Conservation (phyloP, 2,113 vertebrate genomes). For the Coracopsis vasa region DNA sequence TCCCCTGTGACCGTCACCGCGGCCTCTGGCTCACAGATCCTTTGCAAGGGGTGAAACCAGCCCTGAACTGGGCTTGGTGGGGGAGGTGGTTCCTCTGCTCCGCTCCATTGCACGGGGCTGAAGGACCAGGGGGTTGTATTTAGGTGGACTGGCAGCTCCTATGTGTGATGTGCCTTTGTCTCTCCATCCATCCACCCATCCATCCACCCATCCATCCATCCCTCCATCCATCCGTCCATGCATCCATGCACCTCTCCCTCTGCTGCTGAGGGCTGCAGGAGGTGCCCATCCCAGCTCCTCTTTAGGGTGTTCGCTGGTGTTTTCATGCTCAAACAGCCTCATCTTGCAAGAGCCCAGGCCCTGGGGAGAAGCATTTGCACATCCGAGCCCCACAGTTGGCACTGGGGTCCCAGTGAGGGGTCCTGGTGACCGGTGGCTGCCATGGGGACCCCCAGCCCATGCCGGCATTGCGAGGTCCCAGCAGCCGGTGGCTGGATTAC, state of each 20-base stretch:
- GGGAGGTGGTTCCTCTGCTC: not conserved
- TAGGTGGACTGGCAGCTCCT: not conserved
- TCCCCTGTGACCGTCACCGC: too few species aligned
- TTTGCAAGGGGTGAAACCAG: not conserved
- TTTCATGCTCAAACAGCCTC: accelerated
- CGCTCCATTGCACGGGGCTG: not conserved
- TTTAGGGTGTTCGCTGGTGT: not conserved
- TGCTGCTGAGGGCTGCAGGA: accelerated
- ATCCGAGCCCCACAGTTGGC: not conserved
- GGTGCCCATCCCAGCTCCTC: not conserved
- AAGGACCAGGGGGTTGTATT: not conserved
- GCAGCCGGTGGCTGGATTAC: not conserved
- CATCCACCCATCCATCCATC: too few species aligned
- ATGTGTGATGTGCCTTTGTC: too few species aligned
- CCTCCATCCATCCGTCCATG: too few species aligned
- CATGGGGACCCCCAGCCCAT: not conserved
- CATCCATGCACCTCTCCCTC: too few species aligned
- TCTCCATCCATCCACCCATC: accelerated
- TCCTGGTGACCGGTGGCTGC: not conserved
- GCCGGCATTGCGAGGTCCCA: not conserved
- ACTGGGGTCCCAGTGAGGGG: not conserved
- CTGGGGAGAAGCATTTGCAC: accelerated
- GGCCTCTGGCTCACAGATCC: not conserved
- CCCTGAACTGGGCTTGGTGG: too few species aligned
- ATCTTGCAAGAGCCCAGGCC: not conserved